Evolutionary conservation across 2,888 invertebrate genomes (phyloP), one percentile per base, ranked within the genome.

Genomic region (Aricia artaxerxes): DNA sequence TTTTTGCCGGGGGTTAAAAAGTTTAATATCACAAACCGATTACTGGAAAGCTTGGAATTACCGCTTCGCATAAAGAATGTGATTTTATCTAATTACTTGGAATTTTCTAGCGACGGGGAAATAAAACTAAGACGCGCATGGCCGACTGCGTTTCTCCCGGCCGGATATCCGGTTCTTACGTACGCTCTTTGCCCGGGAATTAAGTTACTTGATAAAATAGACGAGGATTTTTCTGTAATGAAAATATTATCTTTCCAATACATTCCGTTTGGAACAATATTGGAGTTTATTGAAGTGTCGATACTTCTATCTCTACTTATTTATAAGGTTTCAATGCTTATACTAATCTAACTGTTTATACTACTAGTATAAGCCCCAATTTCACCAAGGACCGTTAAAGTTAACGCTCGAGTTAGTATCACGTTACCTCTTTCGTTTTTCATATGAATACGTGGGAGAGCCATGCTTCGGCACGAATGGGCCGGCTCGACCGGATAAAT

Each of bases 101-200:
- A 73, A 78, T 80, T 78, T 78, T 76, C 81, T 81, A 44, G 82
- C 82, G 81, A 82, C 84, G 83, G 82, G 72, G 64, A 85, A 86
- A 87, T 86, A 83, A 86, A 87, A 87, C 84, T 87, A 86, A 87
- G 82, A 86, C 85, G 85, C 85, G 88, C 87, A 86, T 86, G 84
- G 81, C 84, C 84, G 82, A 84, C 85, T 82, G 85, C 85, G 87
- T 88, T 89, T 90, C 86, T 89, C 88, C 87, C 88, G 87, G 82
- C 88, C 88, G 91, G 88, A 91, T 87, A 88, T 91, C 90, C 90
- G 87, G 84, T 85, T 87, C 88, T 86, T 87, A 87, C 85, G 77
- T 85, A 82, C n/a, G 83, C 84, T 85, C 85, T 87, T 87, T 87
- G 85, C 86, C 85, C 85, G 83, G 84, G 84, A 85, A 87, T 86